A percentile compares a stretch with the other conserved stretches of the same genome.
These are phyloP conservation scores for Melitaea cinxia DNA, from an alignment of 1,140 invertebrate genomes.

Conservation along the genomic window DNA sequence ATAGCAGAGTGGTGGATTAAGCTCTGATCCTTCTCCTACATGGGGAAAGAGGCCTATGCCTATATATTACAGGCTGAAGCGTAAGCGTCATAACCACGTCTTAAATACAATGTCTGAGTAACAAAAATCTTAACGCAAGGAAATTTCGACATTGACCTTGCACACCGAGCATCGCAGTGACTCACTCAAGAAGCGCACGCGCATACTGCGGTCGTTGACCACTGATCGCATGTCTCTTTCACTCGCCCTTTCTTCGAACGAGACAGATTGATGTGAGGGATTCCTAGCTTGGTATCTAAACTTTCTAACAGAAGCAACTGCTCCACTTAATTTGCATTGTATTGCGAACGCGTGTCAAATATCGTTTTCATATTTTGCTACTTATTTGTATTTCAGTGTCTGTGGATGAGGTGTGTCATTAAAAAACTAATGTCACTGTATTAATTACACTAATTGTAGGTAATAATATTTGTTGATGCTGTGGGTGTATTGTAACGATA, in stretches of 20 bases:
- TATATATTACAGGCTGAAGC: no score
- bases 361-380: not conserved
- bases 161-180: not conserved
- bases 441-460: no score
- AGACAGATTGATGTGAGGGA: not conserved
- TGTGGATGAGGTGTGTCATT: no score
- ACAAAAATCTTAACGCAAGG: not conserved
- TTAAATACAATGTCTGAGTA: not conserved
- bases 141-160: slow-evolving; percentile 1
- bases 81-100: no score
- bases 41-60: no score
- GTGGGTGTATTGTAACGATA: not conserved
- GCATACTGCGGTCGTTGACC: slow-evolving; percentile 3
- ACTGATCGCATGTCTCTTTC: not conserved
- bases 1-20: no score
- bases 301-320: slow-evolving; percentile 4
- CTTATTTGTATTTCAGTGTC: no score
- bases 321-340: not conserved
- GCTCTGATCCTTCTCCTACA: no score
- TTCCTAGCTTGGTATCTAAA: not conserved
- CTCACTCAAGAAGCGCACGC: not conserved
- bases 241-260: not conserved
- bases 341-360: not conserved
- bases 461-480: no score
- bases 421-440: no score